These are phyloP conservation scores for Pyrrhosoma nymphula DNA, from an alignment of 2,888 invertebrate genomes.

Conservation along the genomic window DNA sequence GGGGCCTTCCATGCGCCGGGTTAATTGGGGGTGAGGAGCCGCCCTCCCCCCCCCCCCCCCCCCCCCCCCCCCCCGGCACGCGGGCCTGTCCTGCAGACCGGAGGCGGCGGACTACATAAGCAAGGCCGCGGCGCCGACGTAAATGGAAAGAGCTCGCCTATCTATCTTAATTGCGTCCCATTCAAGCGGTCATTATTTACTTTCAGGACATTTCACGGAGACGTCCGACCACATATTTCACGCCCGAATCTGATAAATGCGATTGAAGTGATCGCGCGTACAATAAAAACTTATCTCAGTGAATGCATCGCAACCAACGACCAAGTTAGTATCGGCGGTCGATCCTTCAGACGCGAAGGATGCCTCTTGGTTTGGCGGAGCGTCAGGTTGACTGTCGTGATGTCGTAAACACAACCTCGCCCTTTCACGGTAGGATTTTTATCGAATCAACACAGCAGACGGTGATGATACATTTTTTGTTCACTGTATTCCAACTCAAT, in stretches of 20 bases:
- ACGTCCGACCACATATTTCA: neutral
- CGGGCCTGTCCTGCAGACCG: neutral
- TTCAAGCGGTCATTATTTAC: neutral
- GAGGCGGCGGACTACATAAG: neutral
- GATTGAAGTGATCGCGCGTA: neutral
- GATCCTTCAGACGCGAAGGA: neutral
- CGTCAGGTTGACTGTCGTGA: neutral
- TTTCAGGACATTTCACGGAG: neutral
- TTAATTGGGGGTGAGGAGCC: neutral
- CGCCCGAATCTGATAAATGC: neutral
- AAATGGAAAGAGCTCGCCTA: neutral
- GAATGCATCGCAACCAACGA: neutral
- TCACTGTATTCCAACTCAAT: too few species aligned
- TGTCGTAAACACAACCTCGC: neutral
- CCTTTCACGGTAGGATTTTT: too few species aligned
- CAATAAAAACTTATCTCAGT: neutral
- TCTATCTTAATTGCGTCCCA: conserved; percentile 11
- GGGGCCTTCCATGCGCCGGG: neutral
- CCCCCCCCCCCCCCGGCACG: neutral
- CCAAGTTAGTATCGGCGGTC: neutral
- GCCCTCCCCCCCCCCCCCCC: neutral
- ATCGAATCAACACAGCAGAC: too few species aligned
- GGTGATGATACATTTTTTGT: too few species aligned
- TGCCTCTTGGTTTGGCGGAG: neutral
- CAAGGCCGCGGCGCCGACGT: neutral